Percentiles rank a stretch among this genome's conserved stretches.
These are phyloP conservation scores for Zaprionus gabonicus DNA, from an alignment of 1,140 invertebrate species.

Conservation along the genomic window DNA sequence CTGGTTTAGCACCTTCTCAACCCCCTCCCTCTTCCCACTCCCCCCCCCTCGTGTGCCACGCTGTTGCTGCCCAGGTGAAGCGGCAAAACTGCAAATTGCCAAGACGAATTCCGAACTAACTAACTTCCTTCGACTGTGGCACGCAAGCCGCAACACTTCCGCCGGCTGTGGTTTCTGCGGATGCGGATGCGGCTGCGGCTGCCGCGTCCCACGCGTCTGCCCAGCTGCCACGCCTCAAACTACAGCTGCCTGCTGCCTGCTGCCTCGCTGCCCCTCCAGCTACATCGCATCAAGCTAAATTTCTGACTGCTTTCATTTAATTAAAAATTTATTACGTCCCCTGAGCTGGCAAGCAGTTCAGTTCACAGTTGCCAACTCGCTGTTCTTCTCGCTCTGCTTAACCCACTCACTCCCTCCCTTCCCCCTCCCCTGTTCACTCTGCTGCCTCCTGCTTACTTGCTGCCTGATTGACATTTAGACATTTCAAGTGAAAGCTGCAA, in stretches of 20 bases:
- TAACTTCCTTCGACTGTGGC: slow-evolving; percentile 37
- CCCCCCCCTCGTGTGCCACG: neutral
- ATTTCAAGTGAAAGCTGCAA: slow-evolving; percentile 55
- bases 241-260: too few relatives aligned
- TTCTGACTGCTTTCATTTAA: slow-evolving; percentile 58
- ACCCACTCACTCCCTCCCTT: neutral
- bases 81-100: slow-evolving; percentile 30
- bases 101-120: slow-evolving; percentile 48
- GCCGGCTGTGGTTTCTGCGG: slow-evolving; percentile 41
- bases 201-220: neutral
- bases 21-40: neutral
- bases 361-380: neutral
- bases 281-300: slow-evolving; percentile 9
- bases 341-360: slow-evolving; percentile 33
- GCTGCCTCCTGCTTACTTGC: neutral
- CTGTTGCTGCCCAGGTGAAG: slow-evolving; percentile 9
- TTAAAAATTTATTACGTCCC: slow-evolving; percentile 56
- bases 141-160: slow-evolving; percentile 48
- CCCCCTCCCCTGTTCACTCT: neutral
- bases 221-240: neutral
- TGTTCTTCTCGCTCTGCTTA: neutral
- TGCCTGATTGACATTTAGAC: slow-evolving; percentile 52
- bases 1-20: neutral
- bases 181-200: slow-evolving; percentile 15
- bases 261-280: neutral